phyloP scores from a whole-genome alignment of 2,797 vertebrate genomes.

The Rhinophrynus dorsalis region DNA sequence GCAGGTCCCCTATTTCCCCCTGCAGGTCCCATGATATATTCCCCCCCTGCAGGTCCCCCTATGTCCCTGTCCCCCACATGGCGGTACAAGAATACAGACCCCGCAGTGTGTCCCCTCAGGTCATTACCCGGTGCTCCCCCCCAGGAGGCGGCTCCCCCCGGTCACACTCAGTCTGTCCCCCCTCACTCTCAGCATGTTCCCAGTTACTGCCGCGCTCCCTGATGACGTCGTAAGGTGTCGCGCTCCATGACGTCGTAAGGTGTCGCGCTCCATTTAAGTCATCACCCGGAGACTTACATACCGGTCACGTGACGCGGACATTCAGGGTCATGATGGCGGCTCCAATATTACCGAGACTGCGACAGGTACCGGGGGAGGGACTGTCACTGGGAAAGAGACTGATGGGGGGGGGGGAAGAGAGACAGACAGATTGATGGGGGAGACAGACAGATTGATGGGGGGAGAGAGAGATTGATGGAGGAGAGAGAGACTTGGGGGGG shows the following conservation, averaged over 20 bases:
- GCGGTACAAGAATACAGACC: no score
- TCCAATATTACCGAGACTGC: neutral
- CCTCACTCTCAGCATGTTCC: neutral
- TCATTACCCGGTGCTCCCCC: neutral
- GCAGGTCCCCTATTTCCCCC: no score
- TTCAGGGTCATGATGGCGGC: slow-evolving; percentile 32
- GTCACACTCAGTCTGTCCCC: neutral
- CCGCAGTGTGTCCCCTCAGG: no score
- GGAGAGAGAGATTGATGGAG: no score
- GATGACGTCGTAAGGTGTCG: neutral
- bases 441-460: no score
- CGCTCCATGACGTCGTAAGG: neutral
- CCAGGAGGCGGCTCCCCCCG: slow-evolving; percentile 9
- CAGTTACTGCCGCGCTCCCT: neutral
- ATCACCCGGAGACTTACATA: neutral
- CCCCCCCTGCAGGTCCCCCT: no score
- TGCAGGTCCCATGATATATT: no score
- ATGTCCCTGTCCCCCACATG: no score
- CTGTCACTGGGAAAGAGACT: neutral
- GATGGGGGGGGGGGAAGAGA: neutral
- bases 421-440: no score
- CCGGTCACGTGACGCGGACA: neutral
- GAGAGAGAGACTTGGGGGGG: no score
- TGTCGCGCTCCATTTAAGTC: neutral
- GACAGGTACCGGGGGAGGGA: neutral